These are phyloP conservation scores for Chrysina gloriosa DNA, from an alignment of 2,888 invertebrate genomes.

Conservation along the genomic window DNA sequence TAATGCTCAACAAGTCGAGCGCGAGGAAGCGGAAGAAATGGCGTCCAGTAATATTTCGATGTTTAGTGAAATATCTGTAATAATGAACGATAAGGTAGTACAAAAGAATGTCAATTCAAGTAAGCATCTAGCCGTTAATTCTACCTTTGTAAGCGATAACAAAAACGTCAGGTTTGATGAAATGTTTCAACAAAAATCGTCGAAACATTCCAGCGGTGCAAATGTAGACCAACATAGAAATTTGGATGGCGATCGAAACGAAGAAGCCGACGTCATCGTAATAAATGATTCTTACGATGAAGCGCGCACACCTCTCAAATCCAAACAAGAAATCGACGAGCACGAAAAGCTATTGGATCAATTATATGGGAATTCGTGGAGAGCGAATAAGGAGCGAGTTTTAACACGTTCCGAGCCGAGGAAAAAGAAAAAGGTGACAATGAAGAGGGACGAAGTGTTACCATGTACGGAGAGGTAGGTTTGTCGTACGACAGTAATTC, in stretches of 20 bases:
- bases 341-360: constrained; percentile 56
- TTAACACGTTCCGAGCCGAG: constrained; percentile 54
- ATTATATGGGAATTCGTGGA: constrained; percentile 61
- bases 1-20: constrained; percentile 18
- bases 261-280: background rate
- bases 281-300: constrained; percentile 38
- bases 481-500: too few species aligned
- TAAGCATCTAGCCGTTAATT: constrained; percentile 50
- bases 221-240: background rate
- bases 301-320: constrained; percentile 8
- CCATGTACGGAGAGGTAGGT: constrained; percentile 51
- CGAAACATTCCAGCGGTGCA: background rate
- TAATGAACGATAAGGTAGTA: constrained; percentile 47
- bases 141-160: constrained; percentile 50
- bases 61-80: constrained; percentile 55
- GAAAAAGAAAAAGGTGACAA: constrained; percentile 29
- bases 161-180: constrained; percentile 53
- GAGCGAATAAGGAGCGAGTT: constrained; percentile 56
- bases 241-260: background rate
- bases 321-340: constrained; percentile 39
- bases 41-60: constrained; percentile 45
- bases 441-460: constrained; percentile 28
- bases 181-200: constrained; percentile 48
- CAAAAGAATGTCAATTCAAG: constrained; percentile 37
- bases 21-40: background rate